Base-by-base conservation (phyloP, 1,140 invertebrate species). In the Lanistes nyassanus region DNA sequence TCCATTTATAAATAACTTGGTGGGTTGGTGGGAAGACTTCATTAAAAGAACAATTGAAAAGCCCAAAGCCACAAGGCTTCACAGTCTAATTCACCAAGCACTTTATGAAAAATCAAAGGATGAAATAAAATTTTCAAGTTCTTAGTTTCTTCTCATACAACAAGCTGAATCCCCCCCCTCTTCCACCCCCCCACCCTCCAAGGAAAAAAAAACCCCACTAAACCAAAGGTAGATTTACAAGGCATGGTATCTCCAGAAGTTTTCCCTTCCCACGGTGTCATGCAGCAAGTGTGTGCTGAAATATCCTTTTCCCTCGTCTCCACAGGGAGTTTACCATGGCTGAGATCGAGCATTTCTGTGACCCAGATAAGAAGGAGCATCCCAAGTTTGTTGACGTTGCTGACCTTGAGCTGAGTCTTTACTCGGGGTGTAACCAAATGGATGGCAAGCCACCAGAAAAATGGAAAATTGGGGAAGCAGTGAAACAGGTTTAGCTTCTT, bases 291-390 rank as follows among this genome's bases (percentile, higher is more conserved):
- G 9, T 6, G 19, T 47, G 42, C 39, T 47, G 9, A 47, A 16
- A 1, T 47, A 1, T 13, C 9, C 5, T 67, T 39, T 67, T 67
- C 65, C 19, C 23, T 36, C 19, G 37, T 55, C 53, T 68, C 56
- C 34, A 51, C 79, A 88, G 91, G 85, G 98, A 99, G 88, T 99
- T 99, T 85, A 99, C 97, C 0, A 99, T 99, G 97, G 98, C 98
- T 65, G 98, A 99, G 91, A 99, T 99, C 81, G 98, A 99, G 88
- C 97, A 99, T 91, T 99, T 99, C 89, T 98, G 98, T 90, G 97
- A 99, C 90, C 96, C 97, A 1, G 88, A 81, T 3, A 91, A 95
- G 76, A 98, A 99, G 85, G 92, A 98, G 91, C 97, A 99, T 91
- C 93, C 94, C 0, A 99, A 99, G 89, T 99, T 99, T 90, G 91